Percentiles rank a stretch among this genome's conserved stretches.
Conservation (phyloP, 2,888 invertebrate species). For the Galerucella calmariensis region DNA sequence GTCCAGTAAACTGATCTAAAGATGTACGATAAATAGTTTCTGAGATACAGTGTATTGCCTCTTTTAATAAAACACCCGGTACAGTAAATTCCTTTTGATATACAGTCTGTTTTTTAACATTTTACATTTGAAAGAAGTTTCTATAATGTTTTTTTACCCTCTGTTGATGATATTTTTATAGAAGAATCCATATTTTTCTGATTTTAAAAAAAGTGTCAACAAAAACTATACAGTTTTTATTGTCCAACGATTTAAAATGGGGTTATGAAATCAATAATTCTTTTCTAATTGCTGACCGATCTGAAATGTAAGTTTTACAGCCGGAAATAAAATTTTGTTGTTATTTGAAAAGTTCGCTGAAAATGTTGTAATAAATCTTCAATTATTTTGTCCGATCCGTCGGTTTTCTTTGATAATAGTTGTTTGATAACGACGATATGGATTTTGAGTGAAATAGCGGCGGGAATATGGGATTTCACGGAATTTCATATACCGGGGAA, state of each 20-base stretch:
- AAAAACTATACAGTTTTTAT: background rate
- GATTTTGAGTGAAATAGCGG: conserved; percentile 21
- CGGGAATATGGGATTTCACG: background rate
- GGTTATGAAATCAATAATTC: conserved; percentile 40
- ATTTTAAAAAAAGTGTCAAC: background rate
- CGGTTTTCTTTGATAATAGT: conserved; percentile 25
- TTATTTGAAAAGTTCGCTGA: conserved; percentile 38
- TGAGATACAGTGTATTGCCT: too few species aligned
- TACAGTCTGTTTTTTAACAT: too few species aligned
- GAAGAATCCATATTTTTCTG: background rate
- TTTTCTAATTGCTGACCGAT: conserved; percentile 40
- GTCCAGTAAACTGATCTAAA: too few species aligned
- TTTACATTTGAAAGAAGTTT: too few species aligned
- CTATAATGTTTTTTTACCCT: too few species aligned
- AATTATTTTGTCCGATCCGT: conserved; percentile 31
- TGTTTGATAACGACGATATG: conserved; percentile 27
- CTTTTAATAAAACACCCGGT: too few species aligned
- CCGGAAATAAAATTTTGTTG: conserved; percentile 40
- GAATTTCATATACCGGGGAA: too few species aligned
- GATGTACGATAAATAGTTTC: too few species aligned
- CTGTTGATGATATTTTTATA: too few species aligned
- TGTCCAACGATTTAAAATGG: conserved; percentile 26
- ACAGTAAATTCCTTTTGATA: too few species aligned
- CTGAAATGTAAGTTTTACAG: conserved; percentile 41
- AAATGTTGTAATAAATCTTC: conserved; percentile 34